Base-by-base conservation (phyloP, 1,140 invertebrate species). In the Goniozus legneri region DNA sequence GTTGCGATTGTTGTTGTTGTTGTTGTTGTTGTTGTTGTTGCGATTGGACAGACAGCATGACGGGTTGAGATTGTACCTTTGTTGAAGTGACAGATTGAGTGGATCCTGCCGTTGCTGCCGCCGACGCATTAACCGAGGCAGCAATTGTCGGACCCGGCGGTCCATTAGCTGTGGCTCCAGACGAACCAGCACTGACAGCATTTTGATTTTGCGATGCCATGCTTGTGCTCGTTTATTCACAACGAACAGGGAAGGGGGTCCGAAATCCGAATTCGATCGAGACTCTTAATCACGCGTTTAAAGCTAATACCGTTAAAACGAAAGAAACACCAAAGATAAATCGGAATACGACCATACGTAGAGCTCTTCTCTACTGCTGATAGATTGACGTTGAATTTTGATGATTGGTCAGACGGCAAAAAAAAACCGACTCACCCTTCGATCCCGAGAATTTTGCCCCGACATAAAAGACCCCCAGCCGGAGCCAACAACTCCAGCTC, bases 121-220 rank as follows among this genome's bases (percentile, higher is more conserved):
- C 34, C 18, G 40, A 33, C 30, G 24, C 4, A 27, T 27, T 27
- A 27, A 10, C 10, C 42, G 40, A 15, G 20, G 46, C 44, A 27
- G 45, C 35, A 33, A 44, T 31, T 14, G 48, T 33, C 15, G 38
- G 35, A 27, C 45, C 47, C 14, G 56, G 47, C 16, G 55, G 53
- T 19, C 61, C 63, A 30, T 64, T 66, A 3, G 42, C 42, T 12
- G 47, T 36, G 13, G 47, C 32, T 8, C 47, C 42, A 20, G 33
- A 34, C 7, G 49, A 44, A 32, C 45, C 46, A 10, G 51, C 45
- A 19, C 48, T 58, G n/a, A 56, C 47, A 34, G 52, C 44, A 40
- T 50, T 60, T 47, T 61, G 57, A 57, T 48, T 57, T 34, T 64
- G 63, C 39, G 67, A 67, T 67, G 65, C 67, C 67, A 70, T 70